Evolutionary conservation across 2,113 vertebrate species (phyloP).

Genomic region (Montifringilla adamsi): DNA sequence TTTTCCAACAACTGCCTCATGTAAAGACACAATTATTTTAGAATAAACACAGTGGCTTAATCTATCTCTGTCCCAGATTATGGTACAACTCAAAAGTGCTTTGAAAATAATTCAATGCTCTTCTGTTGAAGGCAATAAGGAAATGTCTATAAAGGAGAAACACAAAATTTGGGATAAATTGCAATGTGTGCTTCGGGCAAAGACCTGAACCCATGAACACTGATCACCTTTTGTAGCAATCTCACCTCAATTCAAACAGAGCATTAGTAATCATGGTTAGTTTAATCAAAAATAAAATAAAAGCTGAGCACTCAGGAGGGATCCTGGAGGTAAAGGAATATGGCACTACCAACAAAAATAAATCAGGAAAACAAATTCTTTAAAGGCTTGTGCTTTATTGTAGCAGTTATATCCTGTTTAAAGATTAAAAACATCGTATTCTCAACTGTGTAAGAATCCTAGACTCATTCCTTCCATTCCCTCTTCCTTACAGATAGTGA

Average conservation of each 20-base stretch:
- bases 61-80: neutral
- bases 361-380: fast-evolving
- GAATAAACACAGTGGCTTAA: neutral
- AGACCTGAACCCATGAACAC: neutral
- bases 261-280: neutral
- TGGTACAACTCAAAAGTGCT: neutral
- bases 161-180: neutral
- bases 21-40: neutral
- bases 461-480: neutral
- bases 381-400: neutral
- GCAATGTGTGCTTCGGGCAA: neutral
- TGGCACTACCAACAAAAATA: neutral
- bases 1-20: neutral
- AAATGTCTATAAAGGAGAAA: neutral
- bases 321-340: neutral
- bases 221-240: neutral
- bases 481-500: neutral
- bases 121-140: neutral
- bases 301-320: neutral
- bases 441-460: neutral
- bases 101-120: neutral
- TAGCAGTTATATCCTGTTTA: neutral
- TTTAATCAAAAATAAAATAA: neutral
- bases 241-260: neutral
- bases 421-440: neutral